Conservation (phyloP, 2,113 vertebrate species). For the Sylvicapra grimmia region DNA sequence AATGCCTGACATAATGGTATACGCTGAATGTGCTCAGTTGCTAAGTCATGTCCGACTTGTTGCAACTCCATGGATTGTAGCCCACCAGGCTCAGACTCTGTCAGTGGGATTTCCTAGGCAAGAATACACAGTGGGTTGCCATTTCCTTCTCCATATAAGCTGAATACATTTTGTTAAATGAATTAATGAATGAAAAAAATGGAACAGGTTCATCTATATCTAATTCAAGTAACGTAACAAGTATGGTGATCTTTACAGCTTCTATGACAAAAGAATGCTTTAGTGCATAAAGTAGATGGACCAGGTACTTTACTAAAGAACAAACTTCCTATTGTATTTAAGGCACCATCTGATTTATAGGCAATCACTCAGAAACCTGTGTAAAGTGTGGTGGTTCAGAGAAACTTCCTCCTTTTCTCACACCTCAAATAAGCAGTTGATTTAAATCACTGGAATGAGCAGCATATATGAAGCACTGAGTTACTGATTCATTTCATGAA, state of each 20-base stretch:
- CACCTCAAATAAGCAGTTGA: not conserved
- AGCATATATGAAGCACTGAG: not conserved
- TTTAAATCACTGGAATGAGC: not conserved
- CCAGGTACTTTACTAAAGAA: not conserved
- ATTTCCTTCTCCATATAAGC: not conserved
- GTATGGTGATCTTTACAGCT: not conserved
- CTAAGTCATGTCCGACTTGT: not conserved
- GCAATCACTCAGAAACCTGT: not conserved
- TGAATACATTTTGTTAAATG: not conserved
- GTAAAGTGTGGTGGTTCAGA: not conserved
- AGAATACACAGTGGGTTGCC: not conserved
- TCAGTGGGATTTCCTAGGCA: not conserved
- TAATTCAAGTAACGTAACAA: not conserved
- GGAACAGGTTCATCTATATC: not conserved
- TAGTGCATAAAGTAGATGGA: not conserved
- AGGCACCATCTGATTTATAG: not conserved
- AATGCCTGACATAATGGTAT: not conserved
- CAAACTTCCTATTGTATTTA: constrained; percentile 1
- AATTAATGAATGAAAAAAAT: not conserved
- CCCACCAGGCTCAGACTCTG: not conserved
- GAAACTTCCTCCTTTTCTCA: not conserved
- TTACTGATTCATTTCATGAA: constrained; percentile 20
- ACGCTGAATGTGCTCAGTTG: not conserved
- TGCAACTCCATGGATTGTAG: not conserved
- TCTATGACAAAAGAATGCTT: not conserved